Conservation (phyloP, 2,888 invertebrate genomes). For the Entomobrya multifasciata region DNA sequence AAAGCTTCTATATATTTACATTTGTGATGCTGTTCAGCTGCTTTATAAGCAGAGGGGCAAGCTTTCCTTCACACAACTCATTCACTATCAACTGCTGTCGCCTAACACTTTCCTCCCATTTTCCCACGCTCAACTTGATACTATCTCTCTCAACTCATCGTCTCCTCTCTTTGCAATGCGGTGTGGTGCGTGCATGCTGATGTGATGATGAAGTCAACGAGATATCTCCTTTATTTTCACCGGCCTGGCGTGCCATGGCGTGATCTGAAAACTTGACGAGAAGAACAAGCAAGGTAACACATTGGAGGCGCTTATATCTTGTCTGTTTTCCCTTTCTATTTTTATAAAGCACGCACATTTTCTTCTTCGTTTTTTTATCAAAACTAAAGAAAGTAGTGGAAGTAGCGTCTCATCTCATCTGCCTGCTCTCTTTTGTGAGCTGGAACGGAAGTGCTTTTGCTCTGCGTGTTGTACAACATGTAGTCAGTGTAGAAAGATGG, state of each 20-base stretch:
- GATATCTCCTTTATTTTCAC: conserved; percentile 27
- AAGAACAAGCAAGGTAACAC: conserved; percentile 28
- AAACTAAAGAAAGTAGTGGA: background rate
- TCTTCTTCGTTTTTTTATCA: too few relatives aligned
- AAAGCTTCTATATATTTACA: too few relatives aligned
- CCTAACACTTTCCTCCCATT: conserved; percentile 24
- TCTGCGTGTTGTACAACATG: background rate
- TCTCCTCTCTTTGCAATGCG: background rate
- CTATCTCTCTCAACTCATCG: too few relatives aligned
- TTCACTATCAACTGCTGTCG: conserved; percentile 42
- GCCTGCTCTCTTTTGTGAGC: conserved; percentile 35
- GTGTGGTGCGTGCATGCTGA: conserved; percentile 43
- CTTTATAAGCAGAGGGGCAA: background rate
- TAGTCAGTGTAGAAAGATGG: background rate
- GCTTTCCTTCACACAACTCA: conserved; percentile 22
- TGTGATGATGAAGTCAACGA: conserved; percentile 62
- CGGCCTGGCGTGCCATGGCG: conserved; percentile 15
- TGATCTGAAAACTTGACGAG: conserved; percentile 60
- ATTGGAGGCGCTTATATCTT: too few relatives aligned
- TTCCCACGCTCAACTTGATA: background rate
- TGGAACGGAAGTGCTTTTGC: conserved; percentile 57
- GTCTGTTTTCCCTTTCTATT: background rate
- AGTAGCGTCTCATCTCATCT: conserved; percentile 37
- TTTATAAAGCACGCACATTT: conserved; percentile 34
- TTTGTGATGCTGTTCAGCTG: background rate